Percentiles rank a stretch among this genome's conserved stretches.
phyloP scores from a whole-genome alignment of 2,113 vertebrate genomes.

The Sterrhoptilus dennistouni region DNA sequence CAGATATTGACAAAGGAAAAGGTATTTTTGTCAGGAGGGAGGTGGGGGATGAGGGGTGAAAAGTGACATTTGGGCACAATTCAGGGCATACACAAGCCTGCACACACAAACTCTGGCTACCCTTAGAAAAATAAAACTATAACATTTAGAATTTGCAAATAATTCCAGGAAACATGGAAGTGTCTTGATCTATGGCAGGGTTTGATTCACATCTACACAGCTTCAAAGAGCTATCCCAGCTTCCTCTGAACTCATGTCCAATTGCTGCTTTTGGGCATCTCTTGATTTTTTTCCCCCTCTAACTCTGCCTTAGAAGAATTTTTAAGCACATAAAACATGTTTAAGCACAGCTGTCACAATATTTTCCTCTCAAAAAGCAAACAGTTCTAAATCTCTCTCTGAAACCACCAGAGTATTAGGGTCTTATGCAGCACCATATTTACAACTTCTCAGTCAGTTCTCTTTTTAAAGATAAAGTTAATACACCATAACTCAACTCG shows the following conservation, averaged over 20 bases:
- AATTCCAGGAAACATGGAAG: background rate
- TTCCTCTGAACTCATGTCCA: background rate
- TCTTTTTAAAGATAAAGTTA: background rate
- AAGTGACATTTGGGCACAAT: background rate
- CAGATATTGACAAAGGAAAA: background rate
- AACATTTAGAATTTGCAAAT: background rate
- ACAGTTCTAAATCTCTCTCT: background rate
- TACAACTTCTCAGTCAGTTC: background rate
- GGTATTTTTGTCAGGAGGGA: background rate
- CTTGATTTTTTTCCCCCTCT: background rate
- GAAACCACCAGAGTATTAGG: background rate
- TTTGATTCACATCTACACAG: background rate
- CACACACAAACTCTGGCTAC: background rate
- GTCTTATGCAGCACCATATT: background rate
- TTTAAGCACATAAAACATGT: background rate
- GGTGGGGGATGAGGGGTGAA: background rate
- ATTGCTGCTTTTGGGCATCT: background rate
- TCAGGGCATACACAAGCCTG: background rate
- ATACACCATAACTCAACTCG: background rate
- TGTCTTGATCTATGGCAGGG: background rate
- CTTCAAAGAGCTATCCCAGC: background rate
- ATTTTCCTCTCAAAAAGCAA: conserved; percentile 9
- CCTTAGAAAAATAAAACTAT: background rate
- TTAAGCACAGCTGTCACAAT: background rate
- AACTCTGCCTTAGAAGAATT: background rate